These are phyloP conservation scores for Karalla daura DNA, from an alignment of 2,797 vertebrate genomes.

Conservation along the genomic window DNA sequence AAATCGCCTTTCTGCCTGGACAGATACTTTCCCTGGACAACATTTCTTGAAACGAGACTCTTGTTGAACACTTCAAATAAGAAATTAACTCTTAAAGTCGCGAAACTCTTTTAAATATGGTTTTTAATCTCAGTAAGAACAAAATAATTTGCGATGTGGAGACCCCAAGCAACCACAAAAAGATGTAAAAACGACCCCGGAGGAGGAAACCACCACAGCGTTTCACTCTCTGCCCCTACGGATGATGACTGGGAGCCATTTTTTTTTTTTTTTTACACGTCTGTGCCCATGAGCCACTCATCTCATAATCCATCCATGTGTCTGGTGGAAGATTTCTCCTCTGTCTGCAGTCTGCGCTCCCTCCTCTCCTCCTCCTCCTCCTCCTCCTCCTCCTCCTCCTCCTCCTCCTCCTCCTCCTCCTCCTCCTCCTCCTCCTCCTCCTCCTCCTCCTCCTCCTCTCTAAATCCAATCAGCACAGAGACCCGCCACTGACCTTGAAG, in stretches of 20 bases:
- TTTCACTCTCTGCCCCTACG: not conserved
- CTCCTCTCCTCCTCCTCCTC: conserved; percentile 41
- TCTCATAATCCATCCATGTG: conserved; percentile 42
- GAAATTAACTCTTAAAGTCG: not conserved
- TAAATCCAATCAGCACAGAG: conserved; percentile 76
- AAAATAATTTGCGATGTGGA: not conserved
- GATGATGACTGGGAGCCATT: not conserved
- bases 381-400: conserved; percentile 40
- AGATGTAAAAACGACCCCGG: not conserved
- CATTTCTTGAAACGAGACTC: no score
- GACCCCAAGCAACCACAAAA: not conserved
- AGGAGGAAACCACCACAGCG: not conserved
- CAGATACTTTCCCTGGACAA: no score
- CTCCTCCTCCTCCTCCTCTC: conserved; percentile 44
- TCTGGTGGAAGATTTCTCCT: conserved; percentile 59
- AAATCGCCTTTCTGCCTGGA: no score
- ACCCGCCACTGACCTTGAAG: conserved; percentile 80
- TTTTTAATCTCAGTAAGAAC: rapidly evolving
- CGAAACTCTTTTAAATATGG: no score
- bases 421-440: conserved; percentile 40
- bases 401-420: conserved; percentile 40
- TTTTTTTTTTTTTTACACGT: conserved; percentile 8
- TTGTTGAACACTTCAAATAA: no score
- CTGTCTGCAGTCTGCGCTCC: conserved; percentile 56
- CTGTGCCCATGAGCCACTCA: not conserved